These are phyloP conservation scores for Bhutanitis thaidina DNA, from an alignment of 2,888 invertebrate species.

Conservation along the genomic window DNA sequence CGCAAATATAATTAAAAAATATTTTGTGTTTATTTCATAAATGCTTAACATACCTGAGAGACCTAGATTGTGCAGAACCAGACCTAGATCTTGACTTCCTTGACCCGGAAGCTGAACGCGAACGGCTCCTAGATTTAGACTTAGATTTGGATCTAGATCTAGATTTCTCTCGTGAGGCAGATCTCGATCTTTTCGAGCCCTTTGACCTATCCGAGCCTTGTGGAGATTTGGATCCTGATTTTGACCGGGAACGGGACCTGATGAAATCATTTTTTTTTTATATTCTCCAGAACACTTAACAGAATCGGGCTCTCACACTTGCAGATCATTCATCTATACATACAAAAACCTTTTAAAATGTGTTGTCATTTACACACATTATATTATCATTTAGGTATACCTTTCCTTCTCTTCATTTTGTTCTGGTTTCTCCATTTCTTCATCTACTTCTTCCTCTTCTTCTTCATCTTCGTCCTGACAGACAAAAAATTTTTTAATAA, in stretches of 20 bases:
- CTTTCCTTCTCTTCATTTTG: conserved; percentile 61
- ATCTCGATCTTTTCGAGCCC: conserved; percentile 41
- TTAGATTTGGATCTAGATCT: conserved; percentile 46
- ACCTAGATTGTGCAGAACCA: conserved; percentile 48
- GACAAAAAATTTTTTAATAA: no score
- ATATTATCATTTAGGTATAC: conserved; percentile 31
- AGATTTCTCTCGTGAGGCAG: conserved; percentile 34
- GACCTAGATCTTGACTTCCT: conserved; percentile 55
- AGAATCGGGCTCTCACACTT: no score
- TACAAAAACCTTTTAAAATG: no score
- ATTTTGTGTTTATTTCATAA: neutral
- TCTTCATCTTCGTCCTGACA: conserved; percentile 72
- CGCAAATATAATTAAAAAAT: no score
- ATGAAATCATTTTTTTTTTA: neutral
- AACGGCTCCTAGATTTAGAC: conserved; percentile 56
- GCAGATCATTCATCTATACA: no score
- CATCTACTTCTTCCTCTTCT: conserved; percentile 83
- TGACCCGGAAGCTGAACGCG: conserved; percentile 58
- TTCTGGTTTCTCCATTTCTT: conserved; percentile 79
- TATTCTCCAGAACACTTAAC: no score
- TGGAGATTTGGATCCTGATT: conserved; percentile 42
- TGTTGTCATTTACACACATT: no score
- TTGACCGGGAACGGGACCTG: conserved; percentile 35
- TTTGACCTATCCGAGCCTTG: conserved; percentile 38
- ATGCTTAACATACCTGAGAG: conserved; percentile 38